Evolutionary conservation across 1,140 invertebrate species (phyloP).

Genomic region (Gonioctena quinquepunctata): DNA sequence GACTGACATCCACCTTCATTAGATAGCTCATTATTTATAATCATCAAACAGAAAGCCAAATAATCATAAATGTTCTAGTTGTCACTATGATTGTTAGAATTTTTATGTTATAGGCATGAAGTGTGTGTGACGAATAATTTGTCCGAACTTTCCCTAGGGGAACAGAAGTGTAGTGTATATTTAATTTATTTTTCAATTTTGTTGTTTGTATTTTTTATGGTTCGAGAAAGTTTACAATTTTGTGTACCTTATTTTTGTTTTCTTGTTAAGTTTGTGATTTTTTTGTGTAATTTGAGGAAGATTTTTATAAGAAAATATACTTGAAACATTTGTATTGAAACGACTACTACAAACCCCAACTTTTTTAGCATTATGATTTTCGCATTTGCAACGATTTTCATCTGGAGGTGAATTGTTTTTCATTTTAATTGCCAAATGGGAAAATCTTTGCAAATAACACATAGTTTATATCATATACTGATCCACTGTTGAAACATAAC

Average conservation of each 20-base stretch:
- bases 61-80: conserved; percentile 50
- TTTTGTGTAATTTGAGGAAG: conserved; percentile 4
- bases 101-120: conserved; percentile 38
- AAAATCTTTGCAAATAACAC: conserved; percentile 14
- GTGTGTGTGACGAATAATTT: conserved; percentile 31
- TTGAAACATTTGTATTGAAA: conserved; percentile 18
- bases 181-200: conserved; percentile 24
- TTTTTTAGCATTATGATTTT: conserved; percentile 20
- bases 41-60: conserved; percentile 46
- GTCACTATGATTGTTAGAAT: conserved; percentile 43
- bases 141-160: neutral
- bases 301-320: conserved; percentile 1
- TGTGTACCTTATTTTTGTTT: conserved; percentile 15
- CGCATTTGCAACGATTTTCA: conserved; percentile 19
- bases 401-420: neutral
- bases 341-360: conserved; percentile 42
- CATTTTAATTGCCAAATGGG: neutral
- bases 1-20: conserved; percentile 53
- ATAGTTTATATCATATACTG: conserved; percentile 35
- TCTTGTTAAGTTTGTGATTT: conserved; percentile 16
- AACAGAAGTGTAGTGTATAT: neutral
- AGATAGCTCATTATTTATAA: conserved; percentile 50
- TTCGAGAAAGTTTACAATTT: conserved; percentile 10
- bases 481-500: conserved; percentile 31
- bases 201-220: conserved; percentile 5